These are phyloP conservation scores for Boloria selene DNA, from an alignment of 2,888 invertebrate species.

Conservation along the genomic window DNA sequence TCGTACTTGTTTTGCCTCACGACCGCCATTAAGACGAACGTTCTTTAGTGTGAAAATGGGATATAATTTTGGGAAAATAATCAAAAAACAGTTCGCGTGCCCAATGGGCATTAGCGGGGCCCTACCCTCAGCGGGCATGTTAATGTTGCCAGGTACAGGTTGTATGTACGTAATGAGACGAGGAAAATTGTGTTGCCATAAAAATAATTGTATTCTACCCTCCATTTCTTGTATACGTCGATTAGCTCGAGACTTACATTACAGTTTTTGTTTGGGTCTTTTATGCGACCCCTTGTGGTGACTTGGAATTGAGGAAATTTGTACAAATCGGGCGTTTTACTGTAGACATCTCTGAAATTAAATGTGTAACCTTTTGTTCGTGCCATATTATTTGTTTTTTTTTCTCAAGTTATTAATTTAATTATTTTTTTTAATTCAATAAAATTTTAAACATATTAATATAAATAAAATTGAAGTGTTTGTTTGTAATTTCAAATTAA, in stretches of 20 bases:
- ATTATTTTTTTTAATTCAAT: too few relatives aligned
- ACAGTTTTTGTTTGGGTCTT: conserved; percentile 39
- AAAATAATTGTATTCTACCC: conserved; percentile 79
- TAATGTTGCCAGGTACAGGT: conserved; percentile 78
- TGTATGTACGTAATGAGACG: conserved; percentile 80
- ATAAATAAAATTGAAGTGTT: too few relatives aligned
- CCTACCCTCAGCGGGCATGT: conserved; percentile 75
- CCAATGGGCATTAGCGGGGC: conserved; percentile 74
- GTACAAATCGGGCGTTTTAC: conserved; percentile 17
- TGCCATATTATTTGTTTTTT: not conserved
- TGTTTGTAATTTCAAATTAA: too few relatives aligned
- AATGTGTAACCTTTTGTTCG: not conserved
- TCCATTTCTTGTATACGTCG: conserved; percentile 43
- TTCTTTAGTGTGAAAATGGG: conserved; percentile 78
- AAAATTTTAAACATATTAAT: too few relatives aligned
- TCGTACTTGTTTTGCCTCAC: conserved; percentile 70
- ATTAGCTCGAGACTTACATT: conserved; percentile 41
- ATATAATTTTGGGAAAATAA: conserved; percentile 81
- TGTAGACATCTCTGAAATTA: conserved; percentile 1
- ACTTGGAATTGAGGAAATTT: conserved; percentile 22
- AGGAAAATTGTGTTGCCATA: conserved; percentile 82
- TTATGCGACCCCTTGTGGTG: conserved; percentile 31
- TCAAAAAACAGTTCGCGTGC: conserved; percentile 80
- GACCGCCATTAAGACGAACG: conserved; percentile 61
- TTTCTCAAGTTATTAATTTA: too few relatives aligned